Evolutionary conservation across 2,888 invertebrate genomes (phyloP).

Genomic region (Actias luna): DNA sequence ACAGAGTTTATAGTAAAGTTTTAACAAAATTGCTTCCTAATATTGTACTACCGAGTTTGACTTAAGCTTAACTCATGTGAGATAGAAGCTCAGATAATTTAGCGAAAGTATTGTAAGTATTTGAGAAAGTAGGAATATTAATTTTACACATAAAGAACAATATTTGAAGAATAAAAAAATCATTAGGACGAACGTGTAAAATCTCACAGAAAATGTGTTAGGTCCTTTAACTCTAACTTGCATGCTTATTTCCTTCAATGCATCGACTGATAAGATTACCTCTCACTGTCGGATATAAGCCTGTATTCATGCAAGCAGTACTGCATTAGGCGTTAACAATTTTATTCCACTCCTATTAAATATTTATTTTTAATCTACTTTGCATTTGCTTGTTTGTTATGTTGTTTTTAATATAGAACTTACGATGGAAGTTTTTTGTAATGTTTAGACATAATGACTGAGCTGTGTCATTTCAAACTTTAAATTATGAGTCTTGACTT

Average conservation of each 20-base stretch:
- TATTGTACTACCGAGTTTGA: neutral
- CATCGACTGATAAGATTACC: slow-evolving; percentile 24
- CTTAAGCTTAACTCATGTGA: neutral
- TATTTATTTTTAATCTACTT: neutral
- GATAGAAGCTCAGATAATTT: neutral
- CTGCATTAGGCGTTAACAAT: slow-evolving; percentile 11
- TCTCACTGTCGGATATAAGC: slow-evolving; percentile 21
- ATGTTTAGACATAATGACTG: too few species aligned
- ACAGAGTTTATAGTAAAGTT: too few species aligned
- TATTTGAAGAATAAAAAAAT: too few species aligned
- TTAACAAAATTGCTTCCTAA: too few species aligned
- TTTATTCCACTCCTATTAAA: neutral
- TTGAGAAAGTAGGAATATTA: neutral
- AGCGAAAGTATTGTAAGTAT: neutral
- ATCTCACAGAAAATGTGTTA: slow-evolving; percentile 19
- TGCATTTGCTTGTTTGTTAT: neutral
- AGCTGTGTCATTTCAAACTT: too few species aligned
- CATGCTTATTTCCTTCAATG: slow-evolving; percentile 34
- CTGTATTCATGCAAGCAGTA: slow-evolving; percentile 22
- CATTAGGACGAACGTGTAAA: neutral
- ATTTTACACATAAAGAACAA: too few species aligned
- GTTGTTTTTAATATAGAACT: neutral
- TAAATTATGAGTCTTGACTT: too few species aligned
- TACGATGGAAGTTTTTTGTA: too few species aligned
- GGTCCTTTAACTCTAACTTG: slow-evolving; percentile 26